Evolutionary conservation across 1,140 invertebrate species (phyloP), one percentile per base, ranked within the genome.

Genomic region (Dendroctonus valens): DNA sequence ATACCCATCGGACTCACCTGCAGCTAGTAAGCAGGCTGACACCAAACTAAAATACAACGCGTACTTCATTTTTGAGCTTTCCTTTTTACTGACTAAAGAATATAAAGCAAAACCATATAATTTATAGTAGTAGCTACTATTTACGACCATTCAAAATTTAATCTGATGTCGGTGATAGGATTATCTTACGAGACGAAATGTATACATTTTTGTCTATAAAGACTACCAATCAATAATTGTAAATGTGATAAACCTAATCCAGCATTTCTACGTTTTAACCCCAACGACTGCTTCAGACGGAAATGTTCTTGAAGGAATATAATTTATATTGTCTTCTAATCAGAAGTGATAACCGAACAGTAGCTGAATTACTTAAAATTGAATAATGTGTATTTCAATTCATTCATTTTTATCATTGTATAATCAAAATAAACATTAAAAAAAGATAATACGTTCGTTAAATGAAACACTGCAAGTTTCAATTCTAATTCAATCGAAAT

Each of bases 21-120:
- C 12, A 44, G 55, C 55, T 42, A 58, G 12, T 7, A 58, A 58
- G 15, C 55, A 42, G 15, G 41, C 9, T 3, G 46, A 58, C 55
- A 44, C 11, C 41, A 58, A 58, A 58, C 55, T 58, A 42, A 58
- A 58, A 58, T 58, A 58, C 55, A 58, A 26, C 7, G 15, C 41
- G 55, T 44, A 58, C 46, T 58, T 15, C 9, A 58, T 38, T 58
- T 12, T 51, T 9, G 9, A 8, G 49, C 15, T 11, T 51, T 15
- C 3, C 8, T 12, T 46, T 8, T 12, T 46, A 12, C 42, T 46
- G n/a, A 46, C 42, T 46, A 46, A 46, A 9, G n/a, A 9, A 9
- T 46, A 9, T 46, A 55, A 55, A 39, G 5, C 5, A 55, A n/a
- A 14, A 55, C 26, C 53, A 15, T 41, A 46, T 54, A 5, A 38